Evolutionary conservation across 2,113 vertebrate genomes (phyloP), one percentile per base, ranked within the genome.

Genomic region (Oriolus oriolus): DNA sequence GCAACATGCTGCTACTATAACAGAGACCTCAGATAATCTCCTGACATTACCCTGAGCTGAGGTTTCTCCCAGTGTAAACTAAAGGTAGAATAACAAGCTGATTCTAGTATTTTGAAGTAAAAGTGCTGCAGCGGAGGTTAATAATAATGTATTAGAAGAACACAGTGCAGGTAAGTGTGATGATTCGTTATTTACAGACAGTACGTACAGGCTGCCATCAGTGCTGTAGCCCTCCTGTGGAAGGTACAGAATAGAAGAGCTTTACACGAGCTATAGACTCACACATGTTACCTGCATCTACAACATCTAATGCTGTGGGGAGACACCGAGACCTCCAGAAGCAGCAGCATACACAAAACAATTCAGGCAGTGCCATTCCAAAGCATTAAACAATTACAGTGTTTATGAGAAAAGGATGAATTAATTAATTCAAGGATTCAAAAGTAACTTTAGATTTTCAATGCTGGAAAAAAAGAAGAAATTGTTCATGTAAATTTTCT

Each of bases 1-100:
- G 89, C 21, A 27, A 89, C 64, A 57, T 49, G 44, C 95, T 96
- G 91, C 64, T 97, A 60, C 66, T 95, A 28, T 97, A 96, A 95
- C 88, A 96, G 84, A 97, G 97, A 97, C 94, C 96, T 98, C 91
- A 96, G 26, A 97, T 89, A 95, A 96, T 79, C 78, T 95, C 95
- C 88, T 95, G 96, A 90, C 79, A 78, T 96, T 92, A 97, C 92
- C 74, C 78, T 76, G 88, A 90, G 95, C 95, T 97, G 93, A 94
- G 77, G 82, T 87, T 96, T 95, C 80, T 89, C 74, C 83, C 71
- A 10, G 10, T 8, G 27, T 93, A 93, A 95, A 75, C 73, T 76
- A 93, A 66, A 78, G 88, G 41, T 7, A 70, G 49, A 92, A 78
- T 74, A 84, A 52, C 44, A 44, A 33, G 41, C 56, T 80, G 74